A percentile compares a stretch with the other conserved stretches of the same genome.
These are phyloP conservation scores for Leptopilina myrica DNA, from an alignment of 2,888 invertebrate genomes.

Conservation along the genomic window DNA sequence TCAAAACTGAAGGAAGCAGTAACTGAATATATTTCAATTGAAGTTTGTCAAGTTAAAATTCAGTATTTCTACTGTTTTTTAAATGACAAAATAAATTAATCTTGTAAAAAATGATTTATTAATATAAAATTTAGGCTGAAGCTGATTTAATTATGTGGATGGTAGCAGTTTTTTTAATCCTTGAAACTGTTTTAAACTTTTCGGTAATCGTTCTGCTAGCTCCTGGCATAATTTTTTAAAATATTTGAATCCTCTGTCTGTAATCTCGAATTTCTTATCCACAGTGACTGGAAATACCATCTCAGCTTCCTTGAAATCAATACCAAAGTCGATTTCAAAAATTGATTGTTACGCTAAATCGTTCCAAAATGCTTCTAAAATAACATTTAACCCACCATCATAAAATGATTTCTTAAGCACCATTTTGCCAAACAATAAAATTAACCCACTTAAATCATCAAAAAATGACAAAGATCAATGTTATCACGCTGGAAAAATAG, in stretches of 20 bases:
- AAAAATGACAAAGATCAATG: slow-evolving; percentile 43
- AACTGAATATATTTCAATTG: too few relatives aligned
- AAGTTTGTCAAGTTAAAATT: too few relatives aligned
- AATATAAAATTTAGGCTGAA: neutral
- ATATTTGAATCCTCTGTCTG: neutral
- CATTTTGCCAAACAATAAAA: too few relatives aligned
- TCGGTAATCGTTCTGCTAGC: neutral
- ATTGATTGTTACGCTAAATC: neutral
- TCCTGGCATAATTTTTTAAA: neutral
- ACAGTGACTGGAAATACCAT: too few relatives aligned
- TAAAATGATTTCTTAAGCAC: too few relatives aligned
- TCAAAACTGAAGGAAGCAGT: too few relatives aligned
- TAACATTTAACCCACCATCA: too few relatives aligned
- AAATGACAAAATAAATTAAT: too few relatives aligned
- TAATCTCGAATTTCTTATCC: neutral
- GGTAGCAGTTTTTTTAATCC: neutral
- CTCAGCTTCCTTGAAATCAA: neutral
- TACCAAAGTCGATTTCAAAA: neutral
- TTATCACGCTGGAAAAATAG: slow-evolving; percentile 44
- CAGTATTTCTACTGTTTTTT: too few relatives aligned
- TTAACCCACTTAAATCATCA: neutral
- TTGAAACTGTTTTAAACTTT: neutral
- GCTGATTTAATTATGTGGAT: neutral
- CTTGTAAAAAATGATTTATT: too few relatives aligned
- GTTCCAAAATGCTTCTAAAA: neutral